Conservation (phyloP, 2,113 vertebrate genomes). For the Trochalopteron elliotii region DNA sequence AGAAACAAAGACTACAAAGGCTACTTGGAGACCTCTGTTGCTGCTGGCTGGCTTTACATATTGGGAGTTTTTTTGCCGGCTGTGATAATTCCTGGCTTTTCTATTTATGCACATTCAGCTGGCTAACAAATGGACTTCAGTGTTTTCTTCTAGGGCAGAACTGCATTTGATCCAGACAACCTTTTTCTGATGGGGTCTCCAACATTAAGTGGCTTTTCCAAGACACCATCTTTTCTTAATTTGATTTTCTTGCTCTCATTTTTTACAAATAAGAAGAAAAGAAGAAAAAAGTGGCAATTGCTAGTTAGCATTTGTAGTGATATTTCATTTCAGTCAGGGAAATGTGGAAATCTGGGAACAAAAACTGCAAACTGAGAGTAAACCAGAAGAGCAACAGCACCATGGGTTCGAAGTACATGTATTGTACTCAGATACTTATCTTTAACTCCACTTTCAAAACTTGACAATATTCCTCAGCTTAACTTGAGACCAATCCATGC, state of each 20-base stretch:
- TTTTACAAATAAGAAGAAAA: not conserved
- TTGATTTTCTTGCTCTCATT: not conserved
- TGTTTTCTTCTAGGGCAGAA: not conserved
- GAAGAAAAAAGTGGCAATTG: not conserved
- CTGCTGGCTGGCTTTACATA: not conserved
- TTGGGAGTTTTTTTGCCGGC: not conserved
- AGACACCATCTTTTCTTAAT: not conserved
- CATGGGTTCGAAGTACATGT: not conserved
- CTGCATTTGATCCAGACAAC: not conserved
- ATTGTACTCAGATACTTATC: not conserved
- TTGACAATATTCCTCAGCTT: not conserved
- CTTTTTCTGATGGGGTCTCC: not conserved
- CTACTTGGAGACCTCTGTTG: not conserved
- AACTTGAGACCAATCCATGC: not conserved
- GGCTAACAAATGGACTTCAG: not conserved
- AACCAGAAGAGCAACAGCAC: not conserved
- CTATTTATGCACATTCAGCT: not conserved
- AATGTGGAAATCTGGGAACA: not conserved
- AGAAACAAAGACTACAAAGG: conserved; percentile 23
- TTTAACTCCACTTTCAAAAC: not conserved
- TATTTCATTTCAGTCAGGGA: not conserved
- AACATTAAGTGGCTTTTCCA: not conserved
- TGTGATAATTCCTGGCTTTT: not conserved
- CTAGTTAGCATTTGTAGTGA: not conserved
- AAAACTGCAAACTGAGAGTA: not conserved